These are phyloP conservation scores for Capricornis sumatraensis DNA, from an alignment of 2,113 vertebrate species.

Conservation along the genomic window DNA sequence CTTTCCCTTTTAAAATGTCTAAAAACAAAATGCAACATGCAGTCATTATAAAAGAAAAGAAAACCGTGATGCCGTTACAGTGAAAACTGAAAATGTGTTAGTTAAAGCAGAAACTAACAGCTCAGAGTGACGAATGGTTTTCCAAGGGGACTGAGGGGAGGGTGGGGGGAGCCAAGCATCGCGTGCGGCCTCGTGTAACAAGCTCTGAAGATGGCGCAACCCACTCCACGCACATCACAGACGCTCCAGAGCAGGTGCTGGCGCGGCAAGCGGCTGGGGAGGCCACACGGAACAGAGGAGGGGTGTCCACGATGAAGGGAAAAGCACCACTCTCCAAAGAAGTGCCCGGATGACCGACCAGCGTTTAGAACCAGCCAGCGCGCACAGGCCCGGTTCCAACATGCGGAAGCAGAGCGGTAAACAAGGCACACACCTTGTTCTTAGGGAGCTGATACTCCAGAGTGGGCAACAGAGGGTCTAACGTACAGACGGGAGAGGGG, in stretches of 20 bases:
- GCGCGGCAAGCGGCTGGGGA: too few relatives aligned
- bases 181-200: neutral
- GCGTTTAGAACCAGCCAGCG: neutral
- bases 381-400: neutral
- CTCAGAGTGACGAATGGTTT: neutral
- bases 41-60: neutral
- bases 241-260: fast-evolving
- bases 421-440: neutral
- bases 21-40: neutral
- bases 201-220: neutral
- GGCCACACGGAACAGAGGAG: neutral
- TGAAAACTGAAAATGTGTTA: neutral
- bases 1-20: neutral
- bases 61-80: neutral
- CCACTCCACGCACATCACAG: neutral
- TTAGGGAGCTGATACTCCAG: neutral
- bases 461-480: neutral
- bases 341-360: neutral
- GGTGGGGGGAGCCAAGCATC: neutral
- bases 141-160: neutral
- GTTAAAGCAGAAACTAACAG: neutral
- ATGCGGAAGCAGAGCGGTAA: neutral
- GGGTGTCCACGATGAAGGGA: neutral
- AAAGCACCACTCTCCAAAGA: neutral
- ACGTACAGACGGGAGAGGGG: neutral